Base-by-base conservation (phyloP, 2,888 invertebrate genomes). In the Ectemnius lituratus region DNA sequence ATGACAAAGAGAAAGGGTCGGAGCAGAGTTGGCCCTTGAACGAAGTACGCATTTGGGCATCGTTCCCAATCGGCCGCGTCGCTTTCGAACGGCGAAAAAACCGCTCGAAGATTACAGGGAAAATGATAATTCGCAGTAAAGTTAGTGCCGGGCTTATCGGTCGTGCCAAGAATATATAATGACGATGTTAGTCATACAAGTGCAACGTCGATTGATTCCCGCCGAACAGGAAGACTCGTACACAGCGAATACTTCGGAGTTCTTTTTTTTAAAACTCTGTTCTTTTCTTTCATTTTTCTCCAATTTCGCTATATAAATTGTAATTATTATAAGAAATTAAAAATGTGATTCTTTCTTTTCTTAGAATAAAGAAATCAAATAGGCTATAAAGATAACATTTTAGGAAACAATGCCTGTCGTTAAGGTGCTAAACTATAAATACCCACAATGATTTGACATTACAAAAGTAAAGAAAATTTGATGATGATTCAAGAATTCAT, bases 41-140 rank as follows among this genome's bases (percentile, higher is more conserved):
- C 20, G 2, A 49, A 16, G 13, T 16, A 16, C 49, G 49, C 2
- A 16, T 52, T 52, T 52, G 16, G 16, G 16, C 52, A 52, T 4
- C n/a, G 16, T 14, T 8, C 5, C n/a, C 16, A 52, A 52, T 52
- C 52, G 16, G 2, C 23, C 23, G 23, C 23, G 23, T 23, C 23
- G 16, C 5, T 52, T 14, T 52, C n/a, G 14, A 14, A 52, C 52
- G 16, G 52, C 16, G 37, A 37, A 37, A 37, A 6, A 37, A 6
- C 0, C 8, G n/a, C 52, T 4, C 16, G 52, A 14, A 4, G 5
- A 52, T 14, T 52, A 4, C 11, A 37, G 2, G 8, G 52, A 65
- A 71, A 58, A 71, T 67, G 16, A 18, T 56, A 72, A 78, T 81
- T 81, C 67, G 62, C 62, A 68, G n/a, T 28, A n/a, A 0, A 47